Evolutionary conservation across 2,888 invertebrate species (phyloP), one percentile per base, ranked within the genome.

Genomic region (Xestia sexstrigata): DNA sequence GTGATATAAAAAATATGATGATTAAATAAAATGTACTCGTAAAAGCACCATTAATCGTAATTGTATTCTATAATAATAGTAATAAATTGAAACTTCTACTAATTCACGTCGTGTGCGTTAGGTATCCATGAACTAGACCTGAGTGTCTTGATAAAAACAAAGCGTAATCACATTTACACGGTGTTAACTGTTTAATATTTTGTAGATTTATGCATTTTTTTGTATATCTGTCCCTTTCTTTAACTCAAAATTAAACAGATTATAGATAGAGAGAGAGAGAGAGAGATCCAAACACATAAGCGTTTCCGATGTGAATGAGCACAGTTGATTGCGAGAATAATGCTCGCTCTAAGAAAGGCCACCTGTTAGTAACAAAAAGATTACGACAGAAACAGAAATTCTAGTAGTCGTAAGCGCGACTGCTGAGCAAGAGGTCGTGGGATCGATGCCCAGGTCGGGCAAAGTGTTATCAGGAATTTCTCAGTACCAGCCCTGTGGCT

Each of bases 1-100:
- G 26, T 66, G 52, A 71, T 35, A 23, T 35, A 4, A 23, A 73
- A 70, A 30, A 52, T 45, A 69, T 42, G n/a, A 35, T 72, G 49
- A 39, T 17, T 15, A 45, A 20, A 62, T 23, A 45, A 17, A 62
- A 20, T 63, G 26, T 39, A 23, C 11, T 39, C 30, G 30, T 58
- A 71, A n/a, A 78, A 49, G 65, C 5, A 47, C 1, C 23, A 73
- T 66, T 60, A 60, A 79, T 65, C 23, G 9, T 52, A 52, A 23
- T 9, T 23, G 62, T 63, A 30, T 26, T 47, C 35, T 35, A 42
- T 47, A 39, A 49, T 15, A 63, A 20, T 63, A 17, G 39, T 20
- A 7, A 60, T 30, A 47, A 62, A 52, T 63, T 55, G 30, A n/a
- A 30, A 70, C 52, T n/a, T 55, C 20, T 47, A 52, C 2, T 26